Conservation (phyloP, 2,888 invertebrate species). For the Phoenoteleia sp. region DNA sequence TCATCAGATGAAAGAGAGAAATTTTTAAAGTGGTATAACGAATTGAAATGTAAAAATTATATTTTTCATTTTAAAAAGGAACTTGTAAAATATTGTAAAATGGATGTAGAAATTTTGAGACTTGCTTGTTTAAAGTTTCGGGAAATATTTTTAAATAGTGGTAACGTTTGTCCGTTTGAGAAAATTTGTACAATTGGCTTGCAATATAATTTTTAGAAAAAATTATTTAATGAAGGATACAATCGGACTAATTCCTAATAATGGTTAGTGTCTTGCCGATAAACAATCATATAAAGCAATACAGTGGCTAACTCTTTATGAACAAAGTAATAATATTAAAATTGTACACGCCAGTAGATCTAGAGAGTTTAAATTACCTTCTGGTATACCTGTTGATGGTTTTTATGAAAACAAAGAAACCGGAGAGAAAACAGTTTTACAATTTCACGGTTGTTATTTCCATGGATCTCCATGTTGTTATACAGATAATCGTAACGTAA, state of each 20-base stretch:
- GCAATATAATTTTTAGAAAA: not conserved
- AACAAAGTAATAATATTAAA: not conserved
- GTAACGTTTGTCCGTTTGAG: conserved; percentile 69
- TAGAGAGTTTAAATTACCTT: not conserved
- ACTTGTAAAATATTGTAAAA: conserved; percentile 62
- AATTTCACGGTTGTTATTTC: not conserved
- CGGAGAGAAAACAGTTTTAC: not conserved
- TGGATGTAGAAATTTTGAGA: not conserved
- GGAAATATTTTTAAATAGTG: conserved; percentile 55
- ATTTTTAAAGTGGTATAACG: too few relatives aligned
- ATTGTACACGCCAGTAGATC: not conserved
- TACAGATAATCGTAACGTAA: not conserved
- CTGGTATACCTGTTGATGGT: not conserved
- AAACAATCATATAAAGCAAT: not conserved
- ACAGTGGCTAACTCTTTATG: not conserved
- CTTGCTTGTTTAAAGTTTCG: not conserved
- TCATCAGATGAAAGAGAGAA: too few relatives aligned
- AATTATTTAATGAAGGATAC: not conserved
- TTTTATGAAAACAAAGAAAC: not conserved
- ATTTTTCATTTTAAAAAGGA: conserved; percentile 71
- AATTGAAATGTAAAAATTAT: too few relatives aligned
- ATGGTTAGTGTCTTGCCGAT: not conserved
- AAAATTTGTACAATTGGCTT: conserved; percentile 68
- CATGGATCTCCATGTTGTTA: too few relatives aligned
- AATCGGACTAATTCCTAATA: not conserved